These are phyloP conservation scores for Talpa occidentalis DNA, from an alignment of 2,113 vertebrate genomes.

Conservation along the genomic window DNA sequence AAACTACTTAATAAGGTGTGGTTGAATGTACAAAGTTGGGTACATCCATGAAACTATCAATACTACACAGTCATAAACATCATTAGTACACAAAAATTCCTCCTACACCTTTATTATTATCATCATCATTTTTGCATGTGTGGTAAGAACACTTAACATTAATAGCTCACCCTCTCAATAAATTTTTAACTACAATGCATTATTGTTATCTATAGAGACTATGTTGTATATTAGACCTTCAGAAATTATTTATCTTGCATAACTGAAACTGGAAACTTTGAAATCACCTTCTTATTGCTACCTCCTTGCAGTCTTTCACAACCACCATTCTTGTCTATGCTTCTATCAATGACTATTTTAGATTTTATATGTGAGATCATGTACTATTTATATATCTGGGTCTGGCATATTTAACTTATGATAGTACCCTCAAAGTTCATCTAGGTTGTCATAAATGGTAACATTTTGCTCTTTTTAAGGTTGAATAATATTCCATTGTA, in stretches of 20 bases:
- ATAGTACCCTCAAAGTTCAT: not conserved
- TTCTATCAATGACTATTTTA: not conserved
- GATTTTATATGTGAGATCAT: not conserved
- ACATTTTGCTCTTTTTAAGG: no score
- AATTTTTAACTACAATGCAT: not conserved
- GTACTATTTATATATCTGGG: not conserved
- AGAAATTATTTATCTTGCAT: not conserved
- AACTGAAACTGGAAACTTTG: not conserved
- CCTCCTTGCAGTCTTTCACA: not conserved
- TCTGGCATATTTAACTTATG: not conserved
- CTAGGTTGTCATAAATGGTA: no score
- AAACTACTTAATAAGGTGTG: not conserved
- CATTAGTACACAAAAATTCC: not conserved
- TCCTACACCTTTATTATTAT: not conserved
- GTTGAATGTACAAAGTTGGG: not conserved
- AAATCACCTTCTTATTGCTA: not conserved
- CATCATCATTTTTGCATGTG: not conserved
- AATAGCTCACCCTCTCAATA: not conserved
- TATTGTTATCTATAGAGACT: not conserved
- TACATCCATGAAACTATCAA: not conserved
- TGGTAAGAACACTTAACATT: not conserved
- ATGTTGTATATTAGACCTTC: not conserved
- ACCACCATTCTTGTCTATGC: not conserved
- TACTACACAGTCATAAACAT: not conserved
- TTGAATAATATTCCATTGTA: not conserved